Base-by-base conservation (phyloP, 2,888 invertebrate genomes). In the Agrochola macilenta region DNA sequence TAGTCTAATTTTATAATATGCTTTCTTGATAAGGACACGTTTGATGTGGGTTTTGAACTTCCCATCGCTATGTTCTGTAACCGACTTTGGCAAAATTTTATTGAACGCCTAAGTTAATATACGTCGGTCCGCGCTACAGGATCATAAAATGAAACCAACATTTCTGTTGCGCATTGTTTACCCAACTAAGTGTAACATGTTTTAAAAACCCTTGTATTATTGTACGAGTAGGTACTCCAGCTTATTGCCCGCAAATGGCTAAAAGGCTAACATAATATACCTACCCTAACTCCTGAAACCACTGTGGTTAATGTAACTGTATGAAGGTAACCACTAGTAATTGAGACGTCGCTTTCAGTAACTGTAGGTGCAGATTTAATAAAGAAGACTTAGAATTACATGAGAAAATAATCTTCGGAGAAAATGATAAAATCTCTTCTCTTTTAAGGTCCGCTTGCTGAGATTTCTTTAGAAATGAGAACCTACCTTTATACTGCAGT, bases 241-340 rank as follows among this genome's bases (percentile, higher is more conserved):
- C 26, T 26, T 61, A n/a, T 30, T 61, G 43, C 11, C 49, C 9
- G 17, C 43, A 65, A 76, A 65, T 83, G 26, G 49, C 43, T 43
- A 20, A 64, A 82, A 81, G 35, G 64, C 14, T 82, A 77, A 83
- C n/a, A 35, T 46, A 82, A 77, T 82, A 58, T 12, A 57, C 23
- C 9, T 20, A 64, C 43, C 26, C 1, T 49, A 35, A 58, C 52
- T 77, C 49, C 58, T 83, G 26, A 83, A 83, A 78, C 77, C 78
- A 77, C 8, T 7, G 35, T 46, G 35, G 58, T 46, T 23, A 77
- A 82, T 52, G 9, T 58, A 26, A 52, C 52, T 52, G n/a, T 46
- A 46, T 1, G 9, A 39, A 52, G 23, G 49, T 35, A 26, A 64
- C 57, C 64, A 30, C 57, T 14, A 35, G n/a, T 60, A 54, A 35